Evolutionary conservation across 37 sponge, comb jelly and placozoan species (phyloP), one percentile per base, ranked within the genome.

Genomic region (Amphimedon queenslandica): DNA sequence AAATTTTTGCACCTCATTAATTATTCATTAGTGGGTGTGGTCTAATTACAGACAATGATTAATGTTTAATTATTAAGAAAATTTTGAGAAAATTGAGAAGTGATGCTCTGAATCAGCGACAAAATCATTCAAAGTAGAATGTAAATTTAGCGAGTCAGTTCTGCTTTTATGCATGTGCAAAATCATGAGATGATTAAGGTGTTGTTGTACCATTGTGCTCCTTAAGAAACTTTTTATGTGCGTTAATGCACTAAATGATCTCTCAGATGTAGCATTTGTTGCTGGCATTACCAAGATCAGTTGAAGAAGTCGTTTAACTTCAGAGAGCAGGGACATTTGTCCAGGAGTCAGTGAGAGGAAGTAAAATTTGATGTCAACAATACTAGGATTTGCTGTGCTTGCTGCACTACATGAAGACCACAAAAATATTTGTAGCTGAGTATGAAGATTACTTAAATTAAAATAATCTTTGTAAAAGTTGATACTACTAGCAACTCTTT

Each of bases 401-500:
- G 5, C 31, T 56, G 23, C 8, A 6, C 27, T 2, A 31, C 8
- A 39, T 31, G 23, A 53, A 31, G 5, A 10, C 38, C 57, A 72
- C 30, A 29, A 16, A 25, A 72, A 10, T 20, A 72, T 24, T 32
- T 53, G 34, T n/a, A 77, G 55, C 33, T 66, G 77, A 4, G 67
- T 66, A 28, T 65, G 4, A 3, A 77, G 68, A 18, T 66, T 39
- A 43, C 68, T 3, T 23, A 18, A 18, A 42, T 36, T 32, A 35
- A 77, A 57, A 40, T 77, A 67, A 66, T 29, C 28, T 39, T 6
- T 8, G 43, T 42, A 70, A 33, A 70, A 70, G n/a, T 5, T 33
- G 4, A 51, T 25, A 70, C 53, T 32, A 13, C 43, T 41, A 51
- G 5, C 6, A 42, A 13, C 24, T 39, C 21, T 2, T 4, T 13